Percentiles rank a stretch among this genome's conserved stretches.
phyloP scores from a whole-genome alignment of 1,140 invertebrate genomes.

The Scaptomyza hsui region DNA sequence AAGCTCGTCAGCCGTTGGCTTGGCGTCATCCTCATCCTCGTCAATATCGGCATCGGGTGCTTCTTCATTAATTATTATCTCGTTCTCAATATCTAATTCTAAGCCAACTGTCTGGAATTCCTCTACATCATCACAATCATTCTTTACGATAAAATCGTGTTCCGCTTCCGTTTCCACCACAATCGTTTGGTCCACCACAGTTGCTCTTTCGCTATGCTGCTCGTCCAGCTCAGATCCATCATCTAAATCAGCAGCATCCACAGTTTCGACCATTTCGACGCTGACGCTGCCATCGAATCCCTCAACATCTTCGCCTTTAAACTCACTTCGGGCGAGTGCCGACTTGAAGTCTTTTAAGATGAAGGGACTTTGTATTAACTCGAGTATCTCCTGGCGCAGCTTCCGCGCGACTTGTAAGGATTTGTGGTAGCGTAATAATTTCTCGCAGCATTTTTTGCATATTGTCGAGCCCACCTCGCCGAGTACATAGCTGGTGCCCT shows the following conservation, averaged over 20 bases:
- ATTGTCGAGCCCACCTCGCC: constrained; percentile 55
- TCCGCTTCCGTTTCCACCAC: constrained; percentile 22
- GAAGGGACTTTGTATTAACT: constrained; percentile 63
- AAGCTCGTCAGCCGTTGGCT: constrained; percentile 35
- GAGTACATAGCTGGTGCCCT: constrained; percentile 57
- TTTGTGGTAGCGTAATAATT: constrained; percentile 65
- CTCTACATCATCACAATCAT: constrained; percentile 30
- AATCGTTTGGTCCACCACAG: constrained; percentile 25
- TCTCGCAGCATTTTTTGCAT: constrained; percentile 70
- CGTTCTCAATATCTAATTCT: constrained; percentile 68
- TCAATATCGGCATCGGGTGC: constrained; percentile 38
- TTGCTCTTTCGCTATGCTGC: constrained; percentile 16
- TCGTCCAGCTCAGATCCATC: constrained; percentile 7
- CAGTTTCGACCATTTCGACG: constrained; percentile 28
- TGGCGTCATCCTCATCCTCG: constrained; percentile 12
- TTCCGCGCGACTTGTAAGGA: constrained; percentile 65
- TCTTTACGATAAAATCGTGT: constrained; percentile 41
- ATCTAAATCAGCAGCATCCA: constrained; percentile 29
- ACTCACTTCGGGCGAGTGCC: constrained; percentile 18
- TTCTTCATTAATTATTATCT: constrained; percentile 70
- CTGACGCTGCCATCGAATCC: constrained; percentile 45
- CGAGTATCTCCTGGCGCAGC: constrained; percentile 63
- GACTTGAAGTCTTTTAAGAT: constrained; percentile 52
- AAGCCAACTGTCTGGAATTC: constrained; percentile 58
- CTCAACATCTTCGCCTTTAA: constrained; percentile 27